Base-by-base conservation (phyloP, 2,113 vertebrate species). In the Protobothrops mucrosquamatus region DNA sequence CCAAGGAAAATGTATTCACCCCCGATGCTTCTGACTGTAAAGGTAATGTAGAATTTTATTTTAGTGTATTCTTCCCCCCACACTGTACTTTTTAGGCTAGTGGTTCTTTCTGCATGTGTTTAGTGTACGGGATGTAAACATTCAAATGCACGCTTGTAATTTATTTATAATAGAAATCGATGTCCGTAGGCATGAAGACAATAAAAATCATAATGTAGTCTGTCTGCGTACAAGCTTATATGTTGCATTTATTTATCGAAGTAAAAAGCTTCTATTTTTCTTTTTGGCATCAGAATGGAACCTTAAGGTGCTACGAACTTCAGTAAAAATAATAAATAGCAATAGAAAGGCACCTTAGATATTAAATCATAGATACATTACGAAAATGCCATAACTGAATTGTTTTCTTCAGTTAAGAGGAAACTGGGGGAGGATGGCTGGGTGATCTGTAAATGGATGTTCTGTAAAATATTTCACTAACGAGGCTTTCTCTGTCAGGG, bases 1-100 rank as follows among this genome's bases (percentile, higher is more conserved):
- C 98, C 24, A 99, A 98, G 96, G 99, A 99, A 93, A 97, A 98
- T 94, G 57, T 95, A 1, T 97, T 98, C 95, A 93, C 96, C 92
- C 96, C 95, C 46, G 91, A 98, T 96, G 91, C 95, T 88, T 96
- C 96, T 94, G 98, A 97, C 91, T 95, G 95, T 92, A 98, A 98
- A 97, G 99, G 99, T 99, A 97, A 98, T 88, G 92, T 26, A 26
- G 85, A 87, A 12, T 55, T 14, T 85, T 43, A 23, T 22, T 64
- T 18, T 39, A 88, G 10, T 54, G 12, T 85, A 43, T 91, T 22
- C 23, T 81, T 12, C 6, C 3, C 4, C 11, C 20, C 74, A 7
- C n/a, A 34, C 3, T 81, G 51, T 56, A 43, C 39, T 55, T 85
- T 29, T 29, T 7, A 23, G 8, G 85, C 11, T 43, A 57, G 3